Conservation (phyloP, 1,140 invertebrate genomes). For the Solenopsis fugax region DNA sequence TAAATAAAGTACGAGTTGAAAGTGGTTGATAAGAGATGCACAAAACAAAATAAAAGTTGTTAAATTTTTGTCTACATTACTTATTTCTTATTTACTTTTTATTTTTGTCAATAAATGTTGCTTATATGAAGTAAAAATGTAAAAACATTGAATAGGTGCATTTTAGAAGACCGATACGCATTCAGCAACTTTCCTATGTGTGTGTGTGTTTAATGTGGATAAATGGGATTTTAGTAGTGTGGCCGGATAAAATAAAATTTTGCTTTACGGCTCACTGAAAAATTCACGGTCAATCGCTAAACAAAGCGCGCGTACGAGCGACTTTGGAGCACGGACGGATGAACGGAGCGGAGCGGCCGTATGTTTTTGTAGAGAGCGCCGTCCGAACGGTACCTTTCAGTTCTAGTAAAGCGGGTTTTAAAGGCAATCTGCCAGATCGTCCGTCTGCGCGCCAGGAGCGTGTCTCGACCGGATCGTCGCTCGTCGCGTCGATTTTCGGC, state of each 20-base stretch:
- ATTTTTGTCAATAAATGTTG: no score
- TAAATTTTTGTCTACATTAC: no score
- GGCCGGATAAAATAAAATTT: not conserved
- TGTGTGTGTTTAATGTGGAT: not conserved
- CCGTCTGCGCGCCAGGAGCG: conserved; percentile 36
- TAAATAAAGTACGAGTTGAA: not conserved
- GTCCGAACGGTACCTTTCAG: conserved; percentile 66
- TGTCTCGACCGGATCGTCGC: conserved; percentile 41
- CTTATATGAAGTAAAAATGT: no score
- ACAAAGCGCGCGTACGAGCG: conserved; percentile 42
- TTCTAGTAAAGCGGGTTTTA: conserved; percentile 71
- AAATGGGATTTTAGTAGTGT: not conserved
- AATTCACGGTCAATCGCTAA: not conserved
- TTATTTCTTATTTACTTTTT: no score
- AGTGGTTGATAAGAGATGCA: not conserved
- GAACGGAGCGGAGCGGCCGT: conserved; percentile 1
- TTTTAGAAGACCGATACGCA: no score
- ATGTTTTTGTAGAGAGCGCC: conserved; percentile 51
- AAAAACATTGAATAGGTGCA: no score
- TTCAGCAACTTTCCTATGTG: not conserved
- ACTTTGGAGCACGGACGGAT: conserved; percentile 25
- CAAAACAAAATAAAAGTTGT: no score
- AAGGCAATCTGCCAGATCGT: conserved; percentile 61
- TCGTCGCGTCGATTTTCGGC: conserved; percentile 58
- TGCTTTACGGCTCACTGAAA: not conserved